Evolutionary conservation across 2,113 vertebrate genomes (phyloP).

Genomic region (Mastomys natalensis): DNA sequence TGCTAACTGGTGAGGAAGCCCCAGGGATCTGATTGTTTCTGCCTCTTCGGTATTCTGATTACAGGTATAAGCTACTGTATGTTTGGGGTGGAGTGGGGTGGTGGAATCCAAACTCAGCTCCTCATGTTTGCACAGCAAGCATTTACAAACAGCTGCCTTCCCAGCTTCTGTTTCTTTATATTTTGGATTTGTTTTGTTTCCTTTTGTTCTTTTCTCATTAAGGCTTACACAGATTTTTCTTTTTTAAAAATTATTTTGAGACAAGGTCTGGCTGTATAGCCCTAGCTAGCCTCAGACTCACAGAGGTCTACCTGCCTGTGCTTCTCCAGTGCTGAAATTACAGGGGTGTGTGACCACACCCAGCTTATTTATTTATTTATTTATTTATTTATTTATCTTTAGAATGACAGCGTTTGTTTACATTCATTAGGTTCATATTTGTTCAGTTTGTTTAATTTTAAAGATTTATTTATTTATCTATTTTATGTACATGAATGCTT

Average conservation of each 20-base stretch:
- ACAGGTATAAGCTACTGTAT: neutral
- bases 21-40: neutral
- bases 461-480: too few species aligned
- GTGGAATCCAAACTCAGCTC: neutral
- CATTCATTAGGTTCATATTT: neutral
- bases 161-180: neutral
- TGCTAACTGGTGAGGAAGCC: neutral
- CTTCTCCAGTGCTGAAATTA: neutral
- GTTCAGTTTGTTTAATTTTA: too few species aligned
- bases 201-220: too few species aligned
- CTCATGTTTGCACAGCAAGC: neutral
- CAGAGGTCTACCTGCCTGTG: neutral
- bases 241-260: neutral
- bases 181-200: neutral
- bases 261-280: neutral
- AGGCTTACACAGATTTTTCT: neutral
- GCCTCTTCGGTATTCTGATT: neutral
- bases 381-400: neutral
- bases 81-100: too few species aligned
- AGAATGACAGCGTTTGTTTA: neutral
- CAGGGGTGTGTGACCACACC: neutral
- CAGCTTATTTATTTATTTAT: neutral
- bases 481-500: too few species aligned
- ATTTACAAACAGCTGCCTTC: neutral
- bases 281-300: neutral